Evolutionary conservation across 2,797 vertebrate genomes (phyloP).

Genomic region (Macroramphosus scolopax): DNA sequence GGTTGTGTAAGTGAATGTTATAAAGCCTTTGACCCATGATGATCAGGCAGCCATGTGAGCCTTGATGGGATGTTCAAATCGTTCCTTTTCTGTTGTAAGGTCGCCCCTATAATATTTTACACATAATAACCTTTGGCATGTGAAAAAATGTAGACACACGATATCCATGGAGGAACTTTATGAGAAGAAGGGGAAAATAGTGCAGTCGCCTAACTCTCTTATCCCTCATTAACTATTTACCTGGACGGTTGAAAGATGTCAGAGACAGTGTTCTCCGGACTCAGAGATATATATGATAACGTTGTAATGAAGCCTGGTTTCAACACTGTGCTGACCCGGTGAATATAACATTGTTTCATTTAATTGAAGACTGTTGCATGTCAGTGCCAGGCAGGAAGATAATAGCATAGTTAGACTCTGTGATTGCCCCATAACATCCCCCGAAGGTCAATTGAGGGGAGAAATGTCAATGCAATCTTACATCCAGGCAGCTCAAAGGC

Average conservation of each 20-base stretch:
- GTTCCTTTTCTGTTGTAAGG: conserved; percentile 6
- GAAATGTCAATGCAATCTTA: conserved; percentile 15
- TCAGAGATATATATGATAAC: conserved; percentile 1
- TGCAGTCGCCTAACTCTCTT: background rate
- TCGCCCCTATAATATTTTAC: conserved; percentile 20
- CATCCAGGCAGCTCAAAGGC: background rate
- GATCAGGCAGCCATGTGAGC: conserved; percentile 34
- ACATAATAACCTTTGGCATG: conserved; percentile 35
- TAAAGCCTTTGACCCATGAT: conserved; percentile 43
- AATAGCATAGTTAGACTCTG: conserved; percentile 35
- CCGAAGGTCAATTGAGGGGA: conserved; percentile 16
- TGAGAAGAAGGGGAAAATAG: conserved; percentile 1
- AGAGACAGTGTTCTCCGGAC: conserved; percentile 1
- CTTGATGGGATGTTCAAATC: conserved; percentile 37
- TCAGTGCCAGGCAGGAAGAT: conserved; percentile 23
- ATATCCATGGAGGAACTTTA: conserved; percentile 3
- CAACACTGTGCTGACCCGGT: conserved; percentile 17
- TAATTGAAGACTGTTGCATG: conserved; percentile 20
- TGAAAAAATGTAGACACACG: conserved; percentile 13
- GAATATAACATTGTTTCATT: conserved; percentile 27
- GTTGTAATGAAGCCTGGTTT: conserved; percentile 11
- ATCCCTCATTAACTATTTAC: too few species aligned
- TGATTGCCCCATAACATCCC: conserved; percentile 15
- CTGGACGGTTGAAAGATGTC: too few species aligned
- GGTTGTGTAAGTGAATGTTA: conserved; percentile 28